These are phyloP conservation scores for Tyria jacobaeae DNA, from an alignment of 2,888 invertebrate species.

Conservation along the genomic window DNA sequence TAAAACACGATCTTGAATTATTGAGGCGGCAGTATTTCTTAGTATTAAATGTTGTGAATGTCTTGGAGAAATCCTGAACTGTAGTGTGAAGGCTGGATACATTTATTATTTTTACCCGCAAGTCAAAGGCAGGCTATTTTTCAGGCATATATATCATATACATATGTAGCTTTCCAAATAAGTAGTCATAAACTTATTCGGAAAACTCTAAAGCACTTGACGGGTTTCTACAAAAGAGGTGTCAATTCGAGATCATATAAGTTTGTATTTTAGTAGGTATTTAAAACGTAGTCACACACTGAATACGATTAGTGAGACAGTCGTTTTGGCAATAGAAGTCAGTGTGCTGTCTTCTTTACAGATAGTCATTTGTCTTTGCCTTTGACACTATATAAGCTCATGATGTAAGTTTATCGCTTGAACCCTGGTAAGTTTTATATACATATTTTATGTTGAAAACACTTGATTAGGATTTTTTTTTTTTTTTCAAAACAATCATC, in stretches of 20 bases:
- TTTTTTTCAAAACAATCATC: not conserved
- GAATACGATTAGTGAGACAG: too few relatives aligned
- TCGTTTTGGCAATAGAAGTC: not conserved
- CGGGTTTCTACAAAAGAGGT: too few relatives aligned
- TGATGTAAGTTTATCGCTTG: not conserved
- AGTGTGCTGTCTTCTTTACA: not conserved
- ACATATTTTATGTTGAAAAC: not conserved
- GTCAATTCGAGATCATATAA: too few relatives aligned
- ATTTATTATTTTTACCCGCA: not conserved
- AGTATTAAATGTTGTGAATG: not conserved
- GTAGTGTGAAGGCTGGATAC: not conserved
- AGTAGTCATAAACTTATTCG: too few relatives aligned
- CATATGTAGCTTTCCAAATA: too few relatives aligned
- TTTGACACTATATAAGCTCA: not conserved
- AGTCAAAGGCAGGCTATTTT: not conserved
- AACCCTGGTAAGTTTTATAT: not conserved
- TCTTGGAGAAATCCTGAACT: not conserved
- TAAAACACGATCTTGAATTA: slow-evolving; percentile 11
- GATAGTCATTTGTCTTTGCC: not conserved
- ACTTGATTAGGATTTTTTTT: not conserved
- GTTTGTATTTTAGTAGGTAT: too few relatives aligned
- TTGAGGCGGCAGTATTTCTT: not conserved
- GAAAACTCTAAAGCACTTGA: too few relatives aligned
- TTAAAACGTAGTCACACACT: too few relatives aligned
- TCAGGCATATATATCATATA: not conserved